Conservation (phyloP, 1,140 invertebrate species). For the Danaus melanippus region DNA sequence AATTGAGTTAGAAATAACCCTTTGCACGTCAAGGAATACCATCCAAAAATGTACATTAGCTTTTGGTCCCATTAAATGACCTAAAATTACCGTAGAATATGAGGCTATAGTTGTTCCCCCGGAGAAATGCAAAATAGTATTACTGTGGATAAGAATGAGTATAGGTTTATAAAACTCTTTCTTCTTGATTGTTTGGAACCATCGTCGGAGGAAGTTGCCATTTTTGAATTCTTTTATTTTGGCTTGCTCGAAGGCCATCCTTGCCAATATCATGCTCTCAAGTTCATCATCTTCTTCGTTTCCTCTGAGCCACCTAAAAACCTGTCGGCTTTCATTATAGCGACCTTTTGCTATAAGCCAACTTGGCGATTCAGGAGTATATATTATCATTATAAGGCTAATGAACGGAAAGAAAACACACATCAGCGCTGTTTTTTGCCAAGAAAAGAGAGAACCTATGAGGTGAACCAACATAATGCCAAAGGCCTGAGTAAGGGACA, state of each 20-base stretch:
- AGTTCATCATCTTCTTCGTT: constrained; percentile 46
- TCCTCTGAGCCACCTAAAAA: constrained; percentile 69
- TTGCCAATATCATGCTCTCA: constrained; percentile 45
- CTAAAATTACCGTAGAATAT: constrained; percentile 76
- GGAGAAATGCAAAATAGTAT: constrained; percentile 38
- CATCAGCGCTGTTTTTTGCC: constrained; percentile 70
- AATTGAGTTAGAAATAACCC: constrained; percentile 55
- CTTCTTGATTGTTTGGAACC: constrained; percentile 28
- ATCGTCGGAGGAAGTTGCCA: constrained; percentile 15
- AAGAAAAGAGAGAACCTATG: constrained; percentile 71
- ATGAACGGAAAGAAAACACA: constrained; percentile 60
- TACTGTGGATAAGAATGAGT: constrained; percentile 41
- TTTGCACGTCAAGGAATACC: constrained; percentile 75
- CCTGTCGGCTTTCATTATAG: constrained; percentile 55
- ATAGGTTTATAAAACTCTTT: constrained; percentile 55
- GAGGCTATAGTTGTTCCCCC: constrained; percentile 73
- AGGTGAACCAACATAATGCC: constrained; percentile 73
- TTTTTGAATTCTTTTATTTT: constrained; percentile 13
- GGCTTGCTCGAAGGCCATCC: constrained; percentile 24
- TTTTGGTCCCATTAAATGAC: constrained; percentile 59
- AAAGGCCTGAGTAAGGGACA: constrained; percentile 64
- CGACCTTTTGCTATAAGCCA: constrained; percentile 74
- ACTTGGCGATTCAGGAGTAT: constrained; percentile 79
- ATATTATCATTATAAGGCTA: constrained; percentile 60
- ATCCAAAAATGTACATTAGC: constrained; percentile 74